Percentiles rank a stretch among this genome's conserved stretches.
phyloP scores from a whole-genome alignment of 2,113 vertebrate species.

The Crotalus horridus region DNA sequence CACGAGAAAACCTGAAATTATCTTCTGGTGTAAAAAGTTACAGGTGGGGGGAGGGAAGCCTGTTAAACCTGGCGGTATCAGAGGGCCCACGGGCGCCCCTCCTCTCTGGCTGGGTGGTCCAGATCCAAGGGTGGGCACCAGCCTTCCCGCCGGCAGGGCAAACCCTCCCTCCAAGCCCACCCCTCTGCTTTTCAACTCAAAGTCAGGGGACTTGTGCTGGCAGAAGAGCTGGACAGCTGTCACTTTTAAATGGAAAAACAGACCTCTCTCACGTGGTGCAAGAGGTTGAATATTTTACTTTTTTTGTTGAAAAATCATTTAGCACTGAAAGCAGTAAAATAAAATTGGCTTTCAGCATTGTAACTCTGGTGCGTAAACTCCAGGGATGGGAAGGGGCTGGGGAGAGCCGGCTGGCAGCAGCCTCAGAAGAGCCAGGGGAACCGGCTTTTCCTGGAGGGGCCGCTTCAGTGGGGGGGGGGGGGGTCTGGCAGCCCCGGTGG shows the following conservation, averaged over 20 bases:
- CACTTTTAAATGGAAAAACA: background rate
- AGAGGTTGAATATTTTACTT: constrained; percentile 41
- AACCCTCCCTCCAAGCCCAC: background rate
- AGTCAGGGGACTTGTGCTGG: background rate
- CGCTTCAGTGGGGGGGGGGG: no score
- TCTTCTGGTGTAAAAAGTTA: background rate
- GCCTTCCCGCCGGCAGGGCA: no score
- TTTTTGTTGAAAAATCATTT: constrained; percentile 53
- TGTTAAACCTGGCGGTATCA: background rate
- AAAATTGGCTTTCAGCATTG: constrained; percentile 50
- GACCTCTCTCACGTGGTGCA: constrained; percentile 9
- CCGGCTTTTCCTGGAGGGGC: background rate
- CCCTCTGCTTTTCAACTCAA: background rate
- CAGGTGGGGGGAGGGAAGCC: no score
- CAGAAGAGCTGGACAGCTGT: background rate
- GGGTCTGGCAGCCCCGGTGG: rapidly evolving
- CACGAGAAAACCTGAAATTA: no score
- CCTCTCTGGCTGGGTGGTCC: background rate
- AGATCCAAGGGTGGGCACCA: background rate
- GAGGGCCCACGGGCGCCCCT: background rate
- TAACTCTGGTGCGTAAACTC: background rate
- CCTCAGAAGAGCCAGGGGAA: background rate
- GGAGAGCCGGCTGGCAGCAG: background rate
- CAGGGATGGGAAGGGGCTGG: no score
- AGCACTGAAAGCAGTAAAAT: constrained; percentile 58